Base-by-base conservation (phyloP, 2,888 invertebrate species). In the Bugula neritina region DNA sequence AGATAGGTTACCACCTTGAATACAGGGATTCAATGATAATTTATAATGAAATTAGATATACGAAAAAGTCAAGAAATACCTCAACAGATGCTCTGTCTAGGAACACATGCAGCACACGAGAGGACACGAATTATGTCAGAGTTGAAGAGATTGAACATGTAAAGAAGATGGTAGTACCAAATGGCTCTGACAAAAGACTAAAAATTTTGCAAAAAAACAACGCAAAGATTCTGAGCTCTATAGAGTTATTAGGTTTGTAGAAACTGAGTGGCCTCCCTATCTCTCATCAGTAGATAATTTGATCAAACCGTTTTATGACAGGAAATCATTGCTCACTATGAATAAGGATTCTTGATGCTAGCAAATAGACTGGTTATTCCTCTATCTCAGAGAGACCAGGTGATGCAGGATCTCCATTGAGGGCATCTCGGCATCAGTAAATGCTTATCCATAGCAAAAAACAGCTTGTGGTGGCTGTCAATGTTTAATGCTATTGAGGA, bases 81-180 rank as follows among this genome's bases (percentile, higher is more conserved):
- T 21, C 75, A 13, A 72, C 75, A n/a, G 75, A 75, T 55, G 71
- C 72, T 1, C 71, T 77, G 1, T 74, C 74, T 1, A 52, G 72
- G 69, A 35, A 74, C n/a, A 74, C 75, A 0, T 74, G 71, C 23
- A 31, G n/a, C 10, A 10, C 3, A 2, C 43, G 54, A 13, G 27
- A 31, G 3, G 27, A 17, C 13, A 13, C 2, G 27, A 31, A 63
- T 63, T 13, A 31, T 10, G 63, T 17, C 10, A 21, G 63, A 29
- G 31, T 63, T 2, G 63, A 63, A 10, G 29, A 63, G 17, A 31
- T 63, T 27, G 63, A 63, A 5, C 5, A 63, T 63, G 63, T 63
- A 13, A 13, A 31, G 1, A 10, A 31, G 17, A 34, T 31, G 3
- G 63, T 31, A 2, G 2, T 1, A 13, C 27, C 31, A 13, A 29